A percentile compares a stretch with the other conserved stretches of the same genome.
phyloP scores from a whole-genome alignment of 2,888 invertebrate genomes.

The Euclidia mi region DNA sequence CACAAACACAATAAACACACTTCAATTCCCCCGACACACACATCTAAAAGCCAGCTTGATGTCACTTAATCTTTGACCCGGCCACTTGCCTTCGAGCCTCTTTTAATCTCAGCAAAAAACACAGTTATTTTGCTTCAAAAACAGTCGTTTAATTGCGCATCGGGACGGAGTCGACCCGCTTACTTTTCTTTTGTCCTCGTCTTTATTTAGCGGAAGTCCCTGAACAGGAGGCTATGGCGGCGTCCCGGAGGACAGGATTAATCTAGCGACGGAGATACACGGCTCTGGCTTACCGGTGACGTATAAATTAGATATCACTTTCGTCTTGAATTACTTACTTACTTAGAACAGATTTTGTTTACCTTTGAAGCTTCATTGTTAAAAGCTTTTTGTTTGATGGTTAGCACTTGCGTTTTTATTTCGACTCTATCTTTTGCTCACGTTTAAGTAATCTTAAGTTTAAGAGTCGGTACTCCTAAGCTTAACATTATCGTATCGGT shows the following conservation, averaged over 20 bases:
- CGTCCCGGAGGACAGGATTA: neutral
- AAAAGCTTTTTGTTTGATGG: no score
- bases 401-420: no score
- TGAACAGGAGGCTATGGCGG: neutral
- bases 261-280: neutral
- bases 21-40: no score
- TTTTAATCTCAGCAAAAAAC: constrained; percentile 1
- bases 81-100: neutral
- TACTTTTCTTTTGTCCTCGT: constrained; percentile 5
- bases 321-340: neutral
- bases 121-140: neutral
- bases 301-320: constrained; percentile 5
- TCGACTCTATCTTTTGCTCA: no score
- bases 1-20: no score
- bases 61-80: neutral
- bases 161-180: neutral
- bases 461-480: no score
- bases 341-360: neutral
- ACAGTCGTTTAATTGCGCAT: constrained; percentile 1
- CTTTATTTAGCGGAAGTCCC: constrained; percentile 5
- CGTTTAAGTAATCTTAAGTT: no score
- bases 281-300: neutral
- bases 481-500: no score
- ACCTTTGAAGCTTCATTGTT: no score
- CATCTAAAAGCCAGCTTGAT: neutral